Evolutionary conservation across 1,140 invertebrate species (phyloP).

Genomic region (Micrasema longulum): DNA sequence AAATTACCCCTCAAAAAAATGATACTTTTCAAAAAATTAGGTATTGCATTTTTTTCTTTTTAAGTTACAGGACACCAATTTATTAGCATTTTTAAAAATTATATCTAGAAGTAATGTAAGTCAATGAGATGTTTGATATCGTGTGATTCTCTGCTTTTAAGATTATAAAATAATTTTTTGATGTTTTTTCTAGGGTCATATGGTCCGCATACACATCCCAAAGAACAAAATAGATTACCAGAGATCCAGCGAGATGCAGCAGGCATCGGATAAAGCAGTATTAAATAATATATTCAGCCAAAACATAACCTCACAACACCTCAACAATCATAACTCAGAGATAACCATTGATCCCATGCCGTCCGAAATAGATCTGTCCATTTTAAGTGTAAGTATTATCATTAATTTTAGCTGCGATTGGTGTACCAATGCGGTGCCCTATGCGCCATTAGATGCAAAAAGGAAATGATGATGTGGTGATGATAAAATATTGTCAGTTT

Average conservation of each 20-base stretch:
- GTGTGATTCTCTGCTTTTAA: not conserved
- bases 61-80: no score
- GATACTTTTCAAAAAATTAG: no score
- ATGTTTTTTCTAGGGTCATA: conserved; percentile 54
- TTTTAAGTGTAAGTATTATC: conserved; percentile 32
- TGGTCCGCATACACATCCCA: conserved; percentile 55
- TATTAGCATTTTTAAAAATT: no score
- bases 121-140: not conserved
- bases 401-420: no score
- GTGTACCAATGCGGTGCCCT: no score
- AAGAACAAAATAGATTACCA: conserved; percentile 52
- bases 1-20: no score
- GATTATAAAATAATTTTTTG: not conserved
- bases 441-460: no score
- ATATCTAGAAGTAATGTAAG: no score
- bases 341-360: conserved; percentile 34
- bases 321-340: not conserved
- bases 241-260: conserved; percentile 45
- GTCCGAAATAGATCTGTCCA: conserved; percentile 43
- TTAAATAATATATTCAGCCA: conserved; percentile 46
- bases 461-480: no score
- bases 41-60: no score
- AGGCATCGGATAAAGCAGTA: conserved; percentile 49
- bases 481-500: no score
- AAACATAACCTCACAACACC: conserved; percentile 23